These are phyloP conservation scores for Xiphorhynchus elegans DNA, from an alignment of 2,113 vertebrate species.

Conservation along the genomic window DNA sequence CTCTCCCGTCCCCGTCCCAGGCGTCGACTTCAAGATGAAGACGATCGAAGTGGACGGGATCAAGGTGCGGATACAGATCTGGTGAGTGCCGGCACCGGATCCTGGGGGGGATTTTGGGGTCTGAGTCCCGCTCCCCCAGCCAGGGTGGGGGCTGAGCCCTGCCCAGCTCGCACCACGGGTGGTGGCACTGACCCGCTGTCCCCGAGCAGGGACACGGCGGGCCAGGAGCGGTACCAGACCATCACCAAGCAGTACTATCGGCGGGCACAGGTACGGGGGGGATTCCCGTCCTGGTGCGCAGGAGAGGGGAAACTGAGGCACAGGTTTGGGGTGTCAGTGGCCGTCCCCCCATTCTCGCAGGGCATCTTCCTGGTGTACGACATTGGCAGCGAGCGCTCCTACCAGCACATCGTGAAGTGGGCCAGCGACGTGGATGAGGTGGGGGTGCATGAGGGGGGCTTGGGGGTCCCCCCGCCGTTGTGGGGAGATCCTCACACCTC, in stretches of 20 bases:
- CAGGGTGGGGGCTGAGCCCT: not conserved
- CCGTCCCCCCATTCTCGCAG: conserved; percentile 28
- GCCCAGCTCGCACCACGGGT: not conserved
- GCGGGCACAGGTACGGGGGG: conserved; percentile 85
- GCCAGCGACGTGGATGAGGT: conserved; percentile 98
- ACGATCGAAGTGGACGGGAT: conserved; percentile 84
- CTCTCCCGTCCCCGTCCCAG: not conserved
- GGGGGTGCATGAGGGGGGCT: not conserved
- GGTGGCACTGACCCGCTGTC: not conserved
- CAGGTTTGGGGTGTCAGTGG: not conserved
- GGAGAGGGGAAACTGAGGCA: not conserved
- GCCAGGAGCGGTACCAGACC: conserved; percentile 97
- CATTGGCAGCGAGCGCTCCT: conserved; percentile 95
- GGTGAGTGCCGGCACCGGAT: conserved; percentile 62
- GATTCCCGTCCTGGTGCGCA: rapidly evolving
- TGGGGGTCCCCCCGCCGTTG: not conserved
- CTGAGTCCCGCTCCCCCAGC: rapidly evolving
- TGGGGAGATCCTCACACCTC: not conserved
- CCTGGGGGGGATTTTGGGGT: rapidly evolving
- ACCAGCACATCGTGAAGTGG: conserved; percentile 99
- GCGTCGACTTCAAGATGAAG: conserved; percentile 82
- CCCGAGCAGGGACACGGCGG: conserved; percentile 89
- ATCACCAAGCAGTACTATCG: conserved; percentile 99
- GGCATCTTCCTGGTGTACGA: conserved; percentile 98
- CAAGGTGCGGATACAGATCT: conserved; percentile 85